A percentile compares a stretch with the other conserved stretches of the same genome.
Conservation (phyloP, 2,888 invertebrate genomes). For the Drosophila multiciliata region DNA sequence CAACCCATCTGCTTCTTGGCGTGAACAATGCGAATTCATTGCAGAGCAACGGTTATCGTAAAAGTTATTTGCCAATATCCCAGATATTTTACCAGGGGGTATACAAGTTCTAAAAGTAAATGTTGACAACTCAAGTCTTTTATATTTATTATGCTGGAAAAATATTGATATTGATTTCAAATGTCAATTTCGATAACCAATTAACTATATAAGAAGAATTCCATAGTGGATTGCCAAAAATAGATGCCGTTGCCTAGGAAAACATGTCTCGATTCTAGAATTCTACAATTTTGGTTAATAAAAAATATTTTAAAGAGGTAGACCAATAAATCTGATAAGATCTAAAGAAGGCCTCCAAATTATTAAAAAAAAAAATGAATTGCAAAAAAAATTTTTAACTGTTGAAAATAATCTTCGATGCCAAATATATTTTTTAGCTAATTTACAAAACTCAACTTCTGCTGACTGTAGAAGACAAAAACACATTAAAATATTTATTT, state of each 20-base stretch:
- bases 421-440: neutral
- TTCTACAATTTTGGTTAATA: neutral
- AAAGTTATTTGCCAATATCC: conserved; percentile 1
- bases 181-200: neutral
- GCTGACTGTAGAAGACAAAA: neutral
- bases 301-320: neutral
- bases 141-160: neutral
- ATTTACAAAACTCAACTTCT: neutral
- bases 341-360: neutral
- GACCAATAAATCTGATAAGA: neutral
- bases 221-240: neutral
- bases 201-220: neutral
- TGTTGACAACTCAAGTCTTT: neutral
- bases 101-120: neutral
- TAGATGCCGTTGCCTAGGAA: neutral
- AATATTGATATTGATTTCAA: neutral
- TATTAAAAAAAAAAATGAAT: neutral
- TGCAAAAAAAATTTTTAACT: neutral
- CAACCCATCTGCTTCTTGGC: conserved; percentile 21
- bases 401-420: neutral
- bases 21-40: conserved; percentile 6
- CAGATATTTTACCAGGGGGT: neutral
- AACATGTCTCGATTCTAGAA: neutral
- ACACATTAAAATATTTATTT: neutral
- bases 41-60: conserved; percentile 6